Percentiles rank a stretch among this genome's conserved stretches.
Conservation (phyloP, 2,888 invertebrate genomes). For the Rotaria macrura region DNA sequence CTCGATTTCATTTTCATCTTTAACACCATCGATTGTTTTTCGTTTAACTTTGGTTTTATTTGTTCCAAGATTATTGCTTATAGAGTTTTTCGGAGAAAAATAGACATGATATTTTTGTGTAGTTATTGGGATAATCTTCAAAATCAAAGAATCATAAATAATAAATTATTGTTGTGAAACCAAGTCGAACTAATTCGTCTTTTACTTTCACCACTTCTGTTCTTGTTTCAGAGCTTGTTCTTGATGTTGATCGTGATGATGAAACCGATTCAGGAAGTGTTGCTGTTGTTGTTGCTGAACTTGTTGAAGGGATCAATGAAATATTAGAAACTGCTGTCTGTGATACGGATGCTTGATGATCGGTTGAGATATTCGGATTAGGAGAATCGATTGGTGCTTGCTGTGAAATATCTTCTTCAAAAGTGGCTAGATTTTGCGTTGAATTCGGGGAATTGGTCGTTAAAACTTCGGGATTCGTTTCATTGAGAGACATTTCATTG, state of each 20-base stretch:
- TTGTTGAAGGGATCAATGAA: too few relatives aligned
- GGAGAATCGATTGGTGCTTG: background rate
- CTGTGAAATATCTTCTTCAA: background rate
- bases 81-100: constrained; percentile 4
- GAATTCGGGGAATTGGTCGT: background rate
- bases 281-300: too few relatives aligned
- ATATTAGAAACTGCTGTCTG: too few relatives aligned
- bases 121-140: background rate
- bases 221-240: constrained; percentile 11
- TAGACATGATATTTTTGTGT: background rate
- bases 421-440: background rate
- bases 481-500: background rate
- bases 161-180: too few relatives aligned
- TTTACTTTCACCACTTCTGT: background rate
- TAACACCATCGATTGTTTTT: background rate
- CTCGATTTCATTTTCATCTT: background rate
- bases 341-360: background rate
- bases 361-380: background rate
- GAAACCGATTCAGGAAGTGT: background rate
- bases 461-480: background rate
- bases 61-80: background rate
- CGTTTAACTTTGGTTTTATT: background rate
- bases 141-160: background rate
- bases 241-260: constrained; percentile 15
- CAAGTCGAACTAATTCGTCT: too few relatives aligned